Evolutionary conservation across 2,797 vertebrate species (phyloP).

Genomic region (Myotis daubentonii): DNA sequence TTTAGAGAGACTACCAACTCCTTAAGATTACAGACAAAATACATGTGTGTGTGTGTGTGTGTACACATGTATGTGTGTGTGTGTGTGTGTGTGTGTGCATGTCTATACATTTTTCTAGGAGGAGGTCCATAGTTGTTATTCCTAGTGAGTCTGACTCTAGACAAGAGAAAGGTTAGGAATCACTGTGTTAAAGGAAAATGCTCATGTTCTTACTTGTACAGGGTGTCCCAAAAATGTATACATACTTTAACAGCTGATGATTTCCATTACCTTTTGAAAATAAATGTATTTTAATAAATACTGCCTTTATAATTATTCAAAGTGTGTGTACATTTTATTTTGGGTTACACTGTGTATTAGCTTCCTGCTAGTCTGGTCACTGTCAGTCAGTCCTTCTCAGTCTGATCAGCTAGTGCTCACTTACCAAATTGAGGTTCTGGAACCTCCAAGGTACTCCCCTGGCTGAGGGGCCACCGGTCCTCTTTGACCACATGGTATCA

Average conservation of each 20-base stretch:
- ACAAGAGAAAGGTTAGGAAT: not conserved
- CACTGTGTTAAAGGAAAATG: not conserved
- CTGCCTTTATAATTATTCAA: too few relatives aligned
- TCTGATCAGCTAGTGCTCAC: not conserved
- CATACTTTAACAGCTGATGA: too few relatives aligned
- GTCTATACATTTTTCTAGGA: not conserved
- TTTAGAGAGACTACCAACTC: not conserved
- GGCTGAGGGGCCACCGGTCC: not conserved
- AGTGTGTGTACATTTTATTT: too few relatives aligned
- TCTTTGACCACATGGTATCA: not conserved
- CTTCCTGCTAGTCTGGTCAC: not conserved
- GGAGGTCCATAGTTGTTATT: not conserved
- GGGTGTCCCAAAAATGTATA: too few relatives aligned
- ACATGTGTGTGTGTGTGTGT: fast-evolving
- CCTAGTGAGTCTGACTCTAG: not conserved
- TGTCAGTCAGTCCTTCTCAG: not conserved
- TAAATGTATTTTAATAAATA: too few relatives aligned
- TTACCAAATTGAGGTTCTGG: not conserved
- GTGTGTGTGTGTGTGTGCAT: too few relatives aligned
- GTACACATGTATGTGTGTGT: not conserved
- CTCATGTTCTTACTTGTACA: not conserved
- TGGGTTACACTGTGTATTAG: not conserved
- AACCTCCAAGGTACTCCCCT: not conserved
- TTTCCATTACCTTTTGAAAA: too few relatives aligned
- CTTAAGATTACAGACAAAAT: constrained; percentile 5